Base-by-base conservation (phyloP, 37 sponge, comb jelly and placozoan species). In the Petrosia ficiformis region DNA sequence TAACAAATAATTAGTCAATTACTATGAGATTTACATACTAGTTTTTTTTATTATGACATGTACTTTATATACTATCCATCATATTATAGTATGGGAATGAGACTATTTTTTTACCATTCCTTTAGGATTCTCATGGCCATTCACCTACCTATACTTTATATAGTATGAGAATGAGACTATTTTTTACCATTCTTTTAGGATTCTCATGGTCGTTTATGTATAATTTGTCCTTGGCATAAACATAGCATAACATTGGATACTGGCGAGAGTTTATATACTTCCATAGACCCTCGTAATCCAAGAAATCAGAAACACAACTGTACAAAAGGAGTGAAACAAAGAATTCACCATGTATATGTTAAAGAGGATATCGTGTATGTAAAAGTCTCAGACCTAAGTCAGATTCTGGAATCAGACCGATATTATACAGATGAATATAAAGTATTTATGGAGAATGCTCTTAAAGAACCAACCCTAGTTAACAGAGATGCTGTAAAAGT, bases 181-280 rank as follows among this genome's bases (percentile, higher is more conserved):
- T n/a, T n/a, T n/a, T n/a, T n/a, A n/a, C n/a, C n/a, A n/a, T n/a
- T n/a, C n/a, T n/a, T n/a, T 0, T 30, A 93, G 92, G 95, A 94
- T 52, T 57, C 81, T 31, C 88, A 77, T 69, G 95, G 95, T 21
- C 87, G 95, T 2, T 37, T 82, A 71, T 94, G 95, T 80, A 77
- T 94, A 37, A 70, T 80, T 22, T 94, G 95, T 33, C 95, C 95
- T 1, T 94, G 95, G 95, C 95, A 94, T 59, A 78, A 70, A 61
- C 92, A 94, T 82, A 74, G 67, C 16, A 90, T 94, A 43, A 87
- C 95, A 33, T 79, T 94, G 77, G 92, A 91, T 44, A 87, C 87
- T 0, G 95, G 95, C 30, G 95, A 94, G 89, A 87, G 92, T 48
- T 65, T 94, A 26, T 94, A 91, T 69, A 83, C 85, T 0, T 60